These are phyloP conservation scores for Ostrea edulis DNA, from an alignment of 1,140 invertebrate genomes.

Conservation along the genomic window DNA sequence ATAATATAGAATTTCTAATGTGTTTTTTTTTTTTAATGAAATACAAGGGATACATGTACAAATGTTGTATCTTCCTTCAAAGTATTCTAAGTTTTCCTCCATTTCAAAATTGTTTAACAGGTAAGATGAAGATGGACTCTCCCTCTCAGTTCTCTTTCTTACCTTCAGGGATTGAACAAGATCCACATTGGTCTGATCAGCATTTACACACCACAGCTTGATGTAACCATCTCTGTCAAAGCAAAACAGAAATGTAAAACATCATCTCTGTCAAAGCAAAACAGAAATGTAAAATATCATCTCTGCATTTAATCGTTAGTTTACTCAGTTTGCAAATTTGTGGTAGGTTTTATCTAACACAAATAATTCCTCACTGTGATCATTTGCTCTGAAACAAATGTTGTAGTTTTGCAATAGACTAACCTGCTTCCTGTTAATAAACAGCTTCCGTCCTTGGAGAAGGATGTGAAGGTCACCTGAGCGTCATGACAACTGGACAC, in stretches of 20 bases:
- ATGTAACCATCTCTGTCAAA: slow-evolving; percentile 67
- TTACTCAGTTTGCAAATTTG: no score
- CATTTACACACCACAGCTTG: slow-evolving; percentile 62
- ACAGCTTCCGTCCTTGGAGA: slow-evolving; percentile 37
- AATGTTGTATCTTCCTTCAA: no score
- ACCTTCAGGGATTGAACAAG: slow-evolving; percentile 14
- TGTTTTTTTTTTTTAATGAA: no score
- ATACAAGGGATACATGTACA: no score
- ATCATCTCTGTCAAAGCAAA: slow-evolving; percentile 64
- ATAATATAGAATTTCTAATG: no score
- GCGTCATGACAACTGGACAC: slow-evolving; percentile 64
- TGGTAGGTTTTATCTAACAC: no score
- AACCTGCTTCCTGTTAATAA: slow-evolving; percentile 73
- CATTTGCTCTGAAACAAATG: no score
- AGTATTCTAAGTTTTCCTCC: no score
- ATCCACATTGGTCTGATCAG: not conserved
- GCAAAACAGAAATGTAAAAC: slow-evolving; percentile 1
- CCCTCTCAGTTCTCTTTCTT: not conserved
- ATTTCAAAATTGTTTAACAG: no score
- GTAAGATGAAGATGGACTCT: no score
- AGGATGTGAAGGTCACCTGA: slow-evolving; percentile 65
- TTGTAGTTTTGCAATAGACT: not conserved
- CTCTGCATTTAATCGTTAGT: no score
- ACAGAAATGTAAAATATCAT: not conserved
- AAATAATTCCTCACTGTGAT: no score